Evolutionary conservation across 2,888 invertebrate species (phyloP).

Genomic region (Lathronympha strigana): DNA sequence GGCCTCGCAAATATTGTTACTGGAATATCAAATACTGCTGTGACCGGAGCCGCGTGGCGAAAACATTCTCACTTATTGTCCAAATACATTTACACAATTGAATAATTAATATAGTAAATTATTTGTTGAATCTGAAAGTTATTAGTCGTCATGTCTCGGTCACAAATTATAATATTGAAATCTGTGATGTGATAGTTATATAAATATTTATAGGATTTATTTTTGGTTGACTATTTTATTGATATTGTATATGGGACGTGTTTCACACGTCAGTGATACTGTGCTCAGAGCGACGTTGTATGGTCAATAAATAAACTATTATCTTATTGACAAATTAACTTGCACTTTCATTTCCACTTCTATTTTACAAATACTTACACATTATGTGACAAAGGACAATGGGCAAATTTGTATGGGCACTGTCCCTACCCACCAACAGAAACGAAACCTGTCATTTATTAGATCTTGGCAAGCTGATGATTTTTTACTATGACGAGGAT

Average conservation of each 20-base stretch:
- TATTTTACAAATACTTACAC: background rate
- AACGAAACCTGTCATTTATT: no score
- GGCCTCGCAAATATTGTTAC: conserved; percentile 56
- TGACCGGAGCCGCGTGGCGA: conserved; percentile 40
- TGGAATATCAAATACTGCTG: conserved; percentile 44
- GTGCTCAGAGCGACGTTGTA: conserved; percentile 70
- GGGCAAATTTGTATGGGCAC: no score
- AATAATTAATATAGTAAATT: background rate
- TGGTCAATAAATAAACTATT: conserved; percentile 60
- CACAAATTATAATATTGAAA: conserved; percentile 53
- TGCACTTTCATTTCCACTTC: conserved; percentile 40
- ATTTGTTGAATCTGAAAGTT: background rate
- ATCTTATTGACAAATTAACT: conserved; percentile 46
- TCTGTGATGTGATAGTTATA: conserved; percentile 72
- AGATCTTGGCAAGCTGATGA: no score
- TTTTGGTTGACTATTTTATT: conserved; percentile 56
- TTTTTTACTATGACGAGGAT: no score
- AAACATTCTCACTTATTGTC: background rate
- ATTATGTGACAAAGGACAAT: background rate
- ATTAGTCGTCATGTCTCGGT: conserved; percentile 40
- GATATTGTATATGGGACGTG: conserved; percentile 57
- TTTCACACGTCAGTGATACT: conserved; percentile 70
- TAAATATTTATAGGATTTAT: conserved; percentile 62
- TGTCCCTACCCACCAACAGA: no score
- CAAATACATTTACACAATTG: background rate